Percentiles rank a stretch among this genome's conserved stretches.
Conservation (phyloP, 2,888 invertebrate genomes). For the Xylophagus ater region DNA sequence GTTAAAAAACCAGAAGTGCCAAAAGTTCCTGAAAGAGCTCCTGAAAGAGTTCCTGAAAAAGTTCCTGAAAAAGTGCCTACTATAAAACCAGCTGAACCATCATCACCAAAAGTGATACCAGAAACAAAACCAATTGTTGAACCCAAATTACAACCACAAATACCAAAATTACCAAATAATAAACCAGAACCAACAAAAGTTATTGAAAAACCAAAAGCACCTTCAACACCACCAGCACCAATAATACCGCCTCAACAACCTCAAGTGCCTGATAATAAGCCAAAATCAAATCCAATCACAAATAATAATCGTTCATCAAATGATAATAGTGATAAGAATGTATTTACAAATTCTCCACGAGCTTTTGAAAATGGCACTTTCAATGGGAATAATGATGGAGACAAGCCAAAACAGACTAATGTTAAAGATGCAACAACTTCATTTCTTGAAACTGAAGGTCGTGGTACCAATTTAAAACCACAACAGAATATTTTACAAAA, state of each 20-base stretch:
- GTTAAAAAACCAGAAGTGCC: slow-evolving; percentile 16
- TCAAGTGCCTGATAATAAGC: slow-evolving; percentile 12
- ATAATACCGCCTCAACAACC: slow-evolving; percentile 16
- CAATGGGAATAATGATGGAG: slow-evolving; percentile 19
- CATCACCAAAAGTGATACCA: slow-evolving; percentile 18
- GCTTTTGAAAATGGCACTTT: slow-evolving; percentile 26
- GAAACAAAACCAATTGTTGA: neutral
- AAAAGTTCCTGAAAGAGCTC: slow-evolving; percentile 15
- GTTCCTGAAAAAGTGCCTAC: slow-evolving; percentile 4
- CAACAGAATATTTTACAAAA: neutral
- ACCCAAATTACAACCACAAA: slow-evolving; percentile 1
- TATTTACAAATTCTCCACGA: slow-evolving; percentile 22
- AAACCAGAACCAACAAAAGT: slow-evolving; percentile 21
- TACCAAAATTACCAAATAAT: slow-evolving; percentile 2
- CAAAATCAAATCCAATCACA: slow-evolving; percentile 18
- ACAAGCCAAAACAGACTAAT: slow-evolving; percentile 20
- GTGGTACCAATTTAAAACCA: slow-evolving; percentile 5
- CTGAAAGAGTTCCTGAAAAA: slow-evolving; percentile 7
- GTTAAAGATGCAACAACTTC: slow-evolving; percentile 33
- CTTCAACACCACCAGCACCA: slow-evolving; percentile 3
- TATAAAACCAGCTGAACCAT: slow-evolving; percentile 25
- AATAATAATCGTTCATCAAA: slow-evolving; percentile 17
- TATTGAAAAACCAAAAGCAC: slow-evolving; percentile 25
- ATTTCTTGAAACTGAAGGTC: slow-evolving; percentile 30
- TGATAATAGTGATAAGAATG: slow-evolving; percentile 25